Evolutionary conservation across 2,797 vertebrate genomes (phyloP).

Genomic region (Phrynocephalus guinanensis): DNA sequence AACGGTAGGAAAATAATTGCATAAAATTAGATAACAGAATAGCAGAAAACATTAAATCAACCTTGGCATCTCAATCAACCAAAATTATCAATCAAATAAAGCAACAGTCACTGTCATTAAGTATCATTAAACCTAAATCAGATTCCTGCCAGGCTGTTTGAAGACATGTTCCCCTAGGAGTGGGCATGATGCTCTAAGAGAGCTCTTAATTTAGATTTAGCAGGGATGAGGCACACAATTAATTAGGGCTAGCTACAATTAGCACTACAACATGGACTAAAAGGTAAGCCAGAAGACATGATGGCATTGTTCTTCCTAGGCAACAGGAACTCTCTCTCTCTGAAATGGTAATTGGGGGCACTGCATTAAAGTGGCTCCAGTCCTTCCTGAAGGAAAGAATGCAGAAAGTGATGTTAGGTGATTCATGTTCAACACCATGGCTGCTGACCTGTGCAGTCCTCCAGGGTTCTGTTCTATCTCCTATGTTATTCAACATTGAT

Average conservation of each 20-base stretch:
- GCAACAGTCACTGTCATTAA: constrained; percentile 36
- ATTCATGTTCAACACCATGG: too few relatives aligned
- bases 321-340: too few relatives aligned
- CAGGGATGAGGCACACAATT: neutral
- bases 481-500: too few relatives aligned
- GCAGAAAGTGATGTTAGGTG: too few relatives aligned
- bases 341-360: too few relatives aligned
- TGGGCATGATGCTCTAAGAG: neutral
- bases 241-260: neutral
- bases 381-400: too few relatives aligned
- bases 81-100: constrained; percentile 18
- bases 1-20: constrained; percentile 24
- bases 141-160: constrained; percentile 19
- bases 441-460: too few relatives aligned
- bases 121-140: constrained; percentile 39
- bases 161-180: constrained; percentile 23
- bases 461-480: too few relatives aligned
- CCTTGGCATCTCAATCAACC: constrained; percentile 27
- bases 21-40: constrained; percentile 22
- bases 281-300: neutral
- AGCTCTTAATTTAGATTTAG: neutral
- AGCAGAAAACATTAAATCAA: constrained; percentile 36
- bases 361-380: too few relatives aligned
- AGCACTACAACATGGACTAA: constrained; percentile 17
- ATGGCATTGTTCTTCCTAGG: rapidly evolving